Conservation (phyloP, 2,113 vertebrate genomes). For the Bagarius yarrelli region DNA sequence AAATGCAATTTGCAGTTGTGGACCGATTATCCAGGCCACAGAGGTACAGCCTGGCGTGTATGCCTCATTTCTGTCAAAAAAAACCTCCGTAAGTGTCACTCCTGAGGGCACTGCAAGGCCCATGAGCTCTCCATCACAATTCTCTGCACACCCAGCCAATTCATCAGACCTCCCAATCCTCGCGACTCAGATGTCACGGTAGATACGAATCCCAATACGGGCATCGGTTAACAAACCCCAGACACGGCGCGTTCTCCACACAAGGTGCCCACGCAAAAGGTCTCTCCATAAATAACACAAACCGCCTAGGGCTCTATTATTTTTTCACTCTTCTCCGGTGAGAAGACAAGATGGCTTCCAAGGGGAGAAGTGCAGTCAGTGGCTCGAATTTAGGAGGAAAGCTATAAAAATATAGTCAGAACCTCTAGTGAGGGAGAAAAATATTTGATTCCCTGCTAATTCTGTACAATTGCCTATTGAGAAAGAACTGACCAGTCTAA, state of each 20-base stretch:
- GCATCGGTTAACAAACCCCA: slow-evolving; percentile 26
- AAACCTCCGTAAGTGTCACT: slow-evolving; percentile 46
- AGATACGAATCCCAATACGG: slow-evolving; percentile 39
- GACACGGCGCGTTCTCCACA: slow-evolving; percentile 9
- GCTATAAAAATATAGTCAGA: not conserved
- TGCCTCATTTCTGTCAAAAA: slow-evolving; percentile 35
- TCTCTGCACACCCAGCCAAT: slow-evolving; percentile 56
- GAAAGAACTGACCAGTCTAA: too few relatives aligned
- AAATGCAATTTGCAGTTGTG: slow-evolving; percentile 41
- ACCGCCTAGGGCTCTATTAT: slow-evolving; percentile 62
- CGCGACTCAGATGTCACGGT: slow-evolving; percentile 41
- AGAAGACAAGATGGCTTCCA: slow-evolving; percentile 33
- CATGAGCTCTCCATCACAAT: slow-evolving; percentile 32
- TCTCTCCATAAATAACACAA: slow-evolving; percentile 59
- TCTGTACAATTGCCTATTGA: too few relatives aligned
- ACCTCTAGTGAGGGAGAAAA: too few relatives aligned
- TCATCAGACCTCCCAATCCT: slow-evolving; percentile 46
- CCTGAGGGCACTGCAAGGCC: slow-evolving; percentile 43
- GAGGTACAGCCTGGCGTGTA: slow-evolving; percentile 11
- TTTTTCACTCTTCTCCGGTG: slow-evolving; percentile 22
- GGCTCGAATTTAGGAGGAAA: not conserved
- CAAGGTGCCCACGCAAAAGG: slow-evolving; percentile 45
- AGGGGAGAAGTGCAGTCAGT: slow-evolving; percentile 9
- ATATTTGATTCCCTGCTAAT: too few relatives aligned
- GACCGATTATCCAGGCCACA: slow-evolving; percentile 27